Conservation (phyloP, 53 echinoderm and acorn worm species). For the Paracentrotus lividus region DNA sequence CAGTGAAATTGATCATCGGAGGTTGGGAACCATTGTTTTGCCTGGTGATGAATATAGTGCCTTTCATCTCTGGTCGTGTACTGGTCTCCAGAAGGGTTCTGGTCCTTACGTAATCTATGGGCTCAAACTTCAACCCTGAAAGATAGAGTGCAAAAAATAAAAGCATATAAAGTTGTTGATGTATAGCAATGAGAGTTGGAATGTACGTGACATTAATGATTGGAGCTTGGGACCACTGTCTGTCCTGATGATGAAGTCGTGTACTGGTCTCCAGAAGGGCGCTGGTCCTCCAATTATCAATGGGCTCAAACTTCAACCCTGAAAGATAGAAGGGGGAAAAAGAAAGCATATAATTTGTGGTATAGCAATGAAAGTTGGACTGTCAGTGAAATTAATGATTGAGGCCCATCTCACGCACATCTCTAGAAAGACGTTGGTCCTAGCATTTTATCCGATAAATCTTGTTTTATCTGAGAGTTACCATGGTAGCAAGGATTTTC, state of each 20-base stretch:
- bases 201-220: background rate
- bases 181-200: background rate
- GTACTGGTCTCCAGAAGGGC: background rate
- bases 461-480: no score
- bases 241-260: background rate
- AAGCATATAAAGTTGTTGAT: no score
- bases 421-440: no score
- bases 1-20: background rate
- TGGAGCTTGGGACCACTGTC: background rate
- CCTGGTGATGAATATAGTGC: background rate
- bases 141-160: background rate
- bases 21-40: background rate
- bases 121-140: slow-evolving; percentile 46
- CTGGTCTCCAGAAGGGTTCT: background rate
- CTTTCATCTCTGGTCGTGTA: slow-evolving; percentile 13
- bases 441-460: no score
- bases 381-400: no score
- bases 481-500: no score
- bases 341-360: no score
- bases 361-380: no score
- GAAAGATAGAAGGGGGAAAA: background rate
- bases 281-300: slow-evolving; percentile 9
- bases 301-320: slow-evolving; percentile 55
- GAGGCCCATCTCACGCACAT: no score
- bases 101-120: slow-evolving; percentile 27